A percentile compares a stretch with the other conserved stretches of the same genome.
These are phyloP conservation scores for Zootermopsis nevadensis DNA, from an alignment of 2,888 invertebrate species.

Conservation along the genomic window DNA sequence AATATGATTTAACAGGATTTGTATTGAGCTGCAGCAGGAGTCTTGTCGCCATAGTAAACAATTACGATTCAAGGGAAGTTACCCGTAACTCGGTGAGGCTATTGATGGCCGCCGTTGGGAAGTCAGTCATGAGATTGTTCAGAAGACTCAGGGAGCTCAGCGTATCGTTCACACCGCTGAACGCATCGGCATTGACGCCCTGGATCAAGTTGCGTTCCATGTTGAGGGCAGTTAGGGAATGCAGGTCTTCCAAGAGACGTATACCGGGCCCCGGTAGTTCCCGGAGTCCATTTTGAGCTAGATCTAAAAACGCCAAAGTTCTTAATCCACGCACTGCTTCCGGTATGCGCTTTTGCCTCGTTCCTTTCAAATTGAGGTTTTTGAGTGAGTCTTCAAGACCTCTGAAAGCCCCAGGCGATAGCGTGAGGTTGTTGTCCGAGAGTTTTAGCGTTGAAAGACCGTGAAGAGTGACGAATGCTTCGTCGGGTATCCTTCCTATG, in stretches of 20 bases:
- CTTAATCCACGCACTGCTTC: constrained; percentile 81
- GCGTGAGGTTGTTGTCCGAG: constrained; percentile 86
- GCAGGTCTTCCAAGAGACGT: constrained; percentile 79
- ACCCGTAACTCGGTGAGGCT: constrained; percentile 81
- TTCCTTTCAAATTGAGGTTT: constrained; percentile 90
- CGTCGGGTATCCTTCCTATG: constrained; percentile 77
- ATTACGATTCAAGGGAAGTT: constrained; percentile 55
- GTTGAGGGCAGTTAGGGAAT: constrained; percentile 87
- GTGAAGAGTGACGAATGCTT: constrained; percentile 78
- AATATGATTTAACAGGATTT: too few species aligned
- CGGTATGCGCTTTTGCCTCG: constrained; percentile 82
- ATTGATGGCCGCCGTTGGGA: constrained; percentile 84
- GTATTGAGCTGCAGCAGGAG: too few species aligned
- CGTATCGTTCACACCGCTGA: constrained; percentile 82
- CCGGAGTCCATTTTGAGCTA: constrained; percentile 88
- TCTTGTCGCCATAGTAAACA: too few species aligned
- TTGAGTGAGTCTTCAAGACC: constrained; percentile 85
- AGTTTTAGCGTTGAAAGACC: constrained; percentile 85
- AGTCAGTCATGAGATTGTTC: constrained; percentile 89
- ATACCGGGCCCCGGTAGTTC: constrained; percentile 81
- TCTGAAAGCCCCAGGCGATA: constrained; percentile 76
- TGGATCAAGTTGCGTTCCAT: constrained; percentile 90
- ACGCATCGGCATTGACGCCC: constrained; percentile 79
- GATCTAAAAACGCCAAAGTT: constrained; percentile 86
- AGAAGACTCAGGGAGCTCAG: constrained; percentile 88